A percentile compares a stretch with the other conserved stretches of the same genome.
Evolutionary conservation across 2,888 invertebrate genomes (phyloP).

Genomic region (Clanis bilineata): DNA sequence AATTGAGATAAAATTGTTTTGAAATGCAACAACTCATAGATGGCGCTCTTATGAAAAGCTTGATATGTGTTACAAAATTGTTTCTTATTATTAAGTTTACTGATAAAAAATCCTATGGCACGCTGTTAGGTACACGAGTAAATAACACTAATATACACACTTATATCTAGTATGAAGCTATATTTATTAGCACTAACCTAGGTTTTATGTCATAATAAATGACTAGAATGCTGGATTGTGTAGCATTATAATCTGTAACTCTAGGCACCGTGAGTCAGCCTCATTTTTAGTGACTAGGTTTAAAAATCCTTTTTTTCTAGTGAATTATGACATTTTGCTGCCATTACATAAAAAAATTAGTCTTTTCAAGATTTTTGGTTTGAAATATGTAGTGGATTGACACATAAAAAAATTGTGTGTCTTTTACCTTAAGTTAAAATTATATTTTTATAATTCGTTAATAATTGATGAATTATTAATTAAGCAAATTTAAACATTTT

Average conservation of each 20-base stretch:
- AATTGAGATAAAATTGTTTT: background rate
- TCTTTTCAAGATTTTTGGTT: too few relatives aligned
- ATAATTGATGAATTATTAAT: too few relatives aligned
- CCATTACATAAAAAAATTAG: too few relatives aligned
- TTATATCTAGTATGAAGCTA: background rate
- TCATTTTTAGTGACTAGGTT: conserved; percentile 28
- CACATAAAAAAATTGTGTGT: too few relatives aligned
- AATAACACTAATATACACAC: background rate
- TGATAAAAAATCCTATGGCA: conserved; percentile 1
- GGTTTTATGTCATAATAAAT: conserved; percentile 13
- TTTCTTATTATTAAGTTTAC: background rate
- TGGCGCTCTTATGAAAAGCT: background rate
- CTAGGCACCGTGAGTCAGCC: conserved; percentile 18
- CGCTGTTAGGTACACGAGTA: conserved; percentile 6
- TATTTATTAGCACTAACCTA: background rate
- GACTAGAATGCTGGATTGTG: conserved; percentile 4
- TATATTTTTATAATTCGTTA: too few relatives aligned
- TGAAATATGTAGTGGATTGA: too few relatives aligned
- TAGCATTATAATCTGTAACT: conserved; percentile 1
- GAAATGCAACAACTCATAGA: background rate
- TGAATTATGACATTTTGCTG: background rate
- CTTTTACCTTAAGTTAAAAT: too few relatives aligned
- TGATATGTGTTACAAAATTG: conserved; percentile 4
- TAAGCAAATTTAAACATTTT: too few relatives aligned
- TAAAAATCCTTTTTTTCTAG: background rate